Evolutionary conservation across 2,888 invertebrate species (phyloP), one percentile per base, ranked within the genome.

Genomic region (Papilio demoleus): DNA sequence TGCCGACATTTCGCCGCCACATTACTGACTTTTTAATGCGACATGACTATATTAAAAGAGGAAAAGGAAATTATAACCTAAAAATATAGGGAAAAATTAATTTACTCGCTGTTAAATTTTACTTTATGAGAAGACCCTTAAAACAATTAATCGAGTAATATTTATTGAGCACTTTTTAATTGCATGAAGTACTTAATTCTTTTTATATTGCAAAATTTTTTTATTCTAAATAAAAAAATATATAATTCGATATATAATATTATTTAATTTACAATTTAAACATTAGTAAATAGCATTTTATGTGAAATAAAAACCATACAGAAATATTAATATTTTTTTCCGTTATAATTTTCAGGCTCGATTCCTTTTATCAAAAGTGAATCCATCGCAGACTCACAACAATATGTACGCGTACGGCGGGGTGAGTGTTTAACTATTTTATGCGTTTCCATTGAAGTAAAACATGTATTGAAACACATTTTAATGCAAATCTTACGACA

Each of bases 381-480:
- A 99, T 90, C 99, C 99, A n/a, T 99, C 99, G 79, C 97, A 99
- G 88, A 99, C 99, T 19, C 99, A 99, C 92, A 99, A 99, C 93
- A 99, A 99, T 88, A 98, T 97, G 97, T 98, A 98, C 88, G 96
- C 97, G 50, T 99, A 98, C 88, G 97, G 97, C 80, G 97, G 97
- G 94, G 97, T 97, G 90, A 95, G 96, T 47, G 4, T n/a, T n/a
- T n/a, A n/a, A n/a, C n/a, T n/a, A 31, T 31, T 4, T 3, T 31
- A 4, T 31, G 6, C 31, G 6, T 3, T 31, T 31, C 31, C 31
- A 31, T 6, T 31, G 31, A 4, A 3, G 31, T 6, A 6, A 31
- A 31, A 31, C 31, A 31, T 31, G 31, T 31, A 31, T 31, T 31
- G 31, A 31, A 31, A 31, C 31, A 31, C 6, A 31, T 42, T 42